Evolutionary conservation across 2,113 vertebrate species (phyloP).

Genomic region (Pogonocichla stellata): DNA sequence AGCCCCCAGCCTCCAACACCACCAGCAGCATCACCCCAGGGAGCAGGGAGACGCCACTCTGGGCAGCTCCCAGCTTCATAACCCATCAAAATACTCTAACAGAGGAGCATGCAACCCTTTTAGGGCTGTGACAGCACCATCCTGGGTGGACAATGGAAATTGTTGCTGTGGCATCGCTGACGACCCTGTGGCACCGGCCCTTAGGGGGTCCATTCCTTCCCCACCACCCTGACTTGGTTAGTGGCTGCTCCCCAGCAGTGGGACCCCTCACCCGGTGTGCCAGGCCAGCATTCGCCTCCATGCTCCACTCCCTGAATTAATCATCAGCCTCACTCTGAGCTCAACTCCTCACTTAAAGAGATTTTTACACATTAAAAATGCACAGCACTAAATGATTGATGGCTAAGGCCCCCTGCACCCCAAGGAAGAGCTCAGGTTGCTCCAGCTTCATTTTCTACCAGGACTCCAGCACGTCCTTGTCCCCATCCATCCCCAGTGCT

Average conservation of each 20-base stretch:
- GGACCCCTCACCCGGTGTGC: rapidly evolving
- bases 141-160: rapidly evolving
- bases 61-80: background rate
- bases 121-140: background rate
- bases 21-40: background rate
- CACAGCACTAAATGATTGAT: slow-evolving; percentile 52
- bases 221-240: rapidly evolving
- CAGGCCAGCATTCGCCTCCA: rapidly evolving
- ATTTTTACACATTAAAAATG: slow-evolving; percentile 56
- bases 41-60: background rate
- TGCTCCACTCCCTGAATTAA: slow-evolving; percentile 37
- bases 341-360: background rate
- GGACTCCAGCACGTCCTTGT: background rate
- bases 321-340: background rate
- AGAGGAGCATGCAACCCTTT: background rate
- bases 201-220: rapidly evolving
- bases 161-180: rapidly evolving
- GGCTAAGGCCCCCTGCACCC: background rate
- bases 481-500: background rate
- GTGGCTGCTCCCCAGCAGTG: background rate
- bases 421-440: background rate
- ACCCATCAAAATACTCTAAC: background rate
- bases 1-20: background rate
- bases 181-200: background rate
- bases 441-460: background rate